These are phyloP conservation scores for Dinoponera quadriceps DNA, from an alignment of 1,140 invertebrate species.

Conservation along the genomic window DNA sequence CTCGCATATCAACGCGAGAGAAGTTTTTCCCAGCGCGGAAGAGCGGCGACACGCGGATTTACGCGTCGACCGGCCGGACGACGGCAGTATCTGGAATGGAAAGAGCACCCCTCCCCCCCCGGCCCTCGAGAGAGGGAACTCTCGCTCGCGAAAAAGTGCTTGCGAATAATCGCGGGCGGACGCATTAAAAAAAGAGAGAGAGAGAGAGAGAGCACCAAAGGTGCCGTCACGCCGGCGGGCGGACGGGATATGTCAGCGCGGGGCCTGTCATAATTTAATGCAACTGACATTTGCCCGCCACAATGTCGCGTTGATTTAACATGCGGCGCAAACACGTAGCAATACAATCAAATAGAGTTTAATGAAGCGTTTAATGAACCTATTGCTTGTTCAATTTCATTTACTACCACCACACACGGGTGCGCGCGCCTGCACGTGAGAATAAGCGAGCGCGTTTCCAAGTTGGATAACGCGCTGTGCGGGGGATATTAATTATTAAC, in stretches of 20 bases:
- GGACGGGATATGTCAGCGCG: not conserved
- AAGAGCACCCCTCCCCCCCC: not conserved
- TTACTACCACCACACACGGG: not conserved
- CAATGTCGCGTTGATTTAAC: slow-evolving; percentile 54
- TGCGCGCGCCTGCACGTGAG: too few relatives aligned
- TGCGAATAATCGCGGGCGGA: not conserved
- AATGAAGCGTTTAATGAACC: slow-evolving; percentile 58
- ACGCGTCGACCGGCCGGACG: not conserved
- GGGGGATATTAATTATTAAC: slow-evolving; percentile 39
- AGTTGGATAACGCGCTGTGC: slow-evolving; percentile 14
- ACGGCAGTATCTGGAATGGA: not conserved
- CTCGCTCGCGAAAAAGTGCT: not conserved
- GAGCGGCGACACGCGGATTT: slow-evolving; percentile 5
- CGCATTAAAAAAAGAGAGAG: not conserved
- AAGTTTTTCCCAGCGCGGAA: slow-evolving; percentile 18
- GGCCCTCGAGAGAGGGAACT: too few relatives aligned
- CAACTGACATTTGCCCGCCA: slow-evolving; percentile 37
- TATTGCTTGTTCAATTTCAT: slow-evolving; percentile 60
- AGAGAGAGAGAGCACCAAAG: not conserved
- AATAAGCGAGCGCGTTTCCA: not conserved
- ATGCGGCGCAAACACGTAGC: slow-evolving; percentile 37
- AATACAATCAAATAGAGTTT: slow-evolving; percentile 56
- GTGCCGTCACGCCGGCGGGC: not conserved
- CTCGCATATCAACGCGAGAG: slow-evolving; percentile 28
- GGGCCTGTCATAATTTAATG: slow-evolving; percentile 52